Base-by-base conservation (phyloP, 2,113 vertebrate genomes). In the Collichthys lucidus region DNA sequence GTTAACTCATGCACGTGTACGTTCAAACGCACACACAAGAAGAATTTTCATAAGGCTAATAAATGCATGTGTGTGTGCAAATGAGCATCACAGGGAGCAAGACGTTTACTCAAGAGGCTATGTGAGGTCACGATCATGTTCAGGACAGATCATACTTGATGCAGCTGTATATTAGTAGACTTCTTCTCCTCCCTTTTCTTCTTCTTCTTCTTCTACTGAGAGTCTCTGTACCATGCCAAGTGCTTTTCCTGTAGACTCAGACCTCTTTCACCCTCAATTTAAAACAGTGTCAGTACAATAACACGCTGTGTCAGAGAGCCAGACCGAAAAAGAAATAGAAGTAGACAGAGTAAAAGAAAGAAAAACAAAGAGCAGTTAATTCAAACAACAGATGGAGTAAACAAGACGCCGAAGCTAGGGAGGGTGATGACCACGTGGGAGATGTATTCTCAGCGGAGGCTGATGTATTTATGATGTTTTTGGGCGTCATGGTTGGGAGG, bases 31-130 rank as follows among this genome's bases (percentile, higher is more conserved):
- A 49, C 73, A 66, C 57, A 59, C 62, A 52, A 56, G 52, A 73
- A 68, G 56, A 79, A 62, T 82, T 89, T 91, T 83, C 64, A 87
- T 19, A 52, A 69, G 81, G 35, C 73, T 52, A 44, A 77, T 82
- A 74, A 77, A 82, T 66, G 59, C 62, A 52, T 65, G 64, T 78
- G 73, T 71, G 60, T 76, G 75, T 76, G 62, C 57, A 71, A 60
- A 86, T 47, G 73, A 73, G n/a, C n/a, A n/a, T n/a, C n/a, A n/a
- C n/a, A n/a, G n/a, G n/a, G n/a, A n/a, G 53, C n/a, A 20, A 55
- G 62, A 52, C 26, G 57, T 83, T 79, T 53, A 61, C 65, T 69
- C 9, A 10, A 4, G 22, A 67, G 64, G 62, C 46, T 71, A 79
- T 47, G 17, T 26, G 57, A 86, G 87, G 84, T 86, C 72, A 82